A percentile compares a stretch with the other conserved stretches of the same genome.
Evolutionary conservation across 2,797 vertebrate species (phyloP).

Genomic region (Iguana delicatissima): DNA sequence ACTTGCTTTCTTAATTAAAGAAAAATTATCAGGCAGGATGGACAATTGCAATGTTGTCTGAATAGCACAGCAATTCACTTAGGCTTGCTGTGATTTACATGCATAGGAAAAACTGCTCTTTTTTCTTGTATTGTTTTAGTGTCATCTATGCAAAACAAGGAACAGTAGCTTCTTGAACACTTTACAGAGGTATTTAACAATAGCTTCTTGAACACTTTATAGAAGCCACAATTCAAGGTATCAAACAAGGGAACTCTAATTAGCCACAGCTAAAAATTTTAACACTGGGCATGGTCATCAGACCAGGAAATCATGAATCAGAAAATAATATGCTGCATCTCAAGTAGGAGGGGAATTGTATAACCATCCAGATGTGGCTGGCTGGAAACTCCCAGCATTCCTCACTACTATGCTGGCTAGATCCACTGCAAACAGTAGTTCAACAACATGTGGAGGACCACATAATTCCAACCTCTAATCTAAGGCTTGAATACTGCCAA

Average conservation of each 20-base stretch:
- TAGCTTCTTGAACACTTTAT: not conserved
- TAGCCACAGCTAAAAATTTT: not conserved
- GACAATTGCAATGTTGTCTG: slow-evolving; percentile 48
- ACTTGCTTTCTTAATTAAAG: slow-evolving; percentile 66
- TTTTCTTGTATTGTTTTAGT: not conserved
- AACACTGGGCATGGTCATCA: not conserved
- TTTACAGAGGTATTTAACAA: not conserved
- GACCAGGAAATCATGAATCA: not conserved
- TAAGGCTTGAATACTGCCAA: not conserved
- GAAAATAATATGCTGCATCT: not conserved
- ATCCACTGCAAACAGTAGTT: too few relatives aligned
- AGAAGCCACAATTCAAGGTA: not conserved
- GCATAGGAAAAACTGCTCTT: not conserved
- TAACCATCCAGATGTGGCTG: too few relatives aligned
- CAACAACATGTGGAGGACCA: too few relatives aligned
- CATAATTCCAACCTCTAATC: too few relatives aligned
- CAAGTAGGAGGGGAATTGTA: too few relatives aligned
- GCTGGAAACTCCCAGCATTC: too few relatives aligned
- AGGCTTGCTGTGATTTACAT: not conserved
- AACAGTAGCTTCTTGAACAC: not conserved
- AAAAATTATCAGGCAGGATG: slow-evolving; percentile 54
- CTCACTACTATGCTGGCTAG: too few relatives aligned
- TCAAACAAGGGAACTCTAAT: not conserved
- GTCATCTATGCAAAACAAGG: not conserved
- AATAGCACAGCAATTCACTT: not conserved